Evolutionary conservation across 1,140 invertebrate genomes (phyloP), one percentile per base, ranked within the genome.

Genomic region (Lerema accius): DNA sequence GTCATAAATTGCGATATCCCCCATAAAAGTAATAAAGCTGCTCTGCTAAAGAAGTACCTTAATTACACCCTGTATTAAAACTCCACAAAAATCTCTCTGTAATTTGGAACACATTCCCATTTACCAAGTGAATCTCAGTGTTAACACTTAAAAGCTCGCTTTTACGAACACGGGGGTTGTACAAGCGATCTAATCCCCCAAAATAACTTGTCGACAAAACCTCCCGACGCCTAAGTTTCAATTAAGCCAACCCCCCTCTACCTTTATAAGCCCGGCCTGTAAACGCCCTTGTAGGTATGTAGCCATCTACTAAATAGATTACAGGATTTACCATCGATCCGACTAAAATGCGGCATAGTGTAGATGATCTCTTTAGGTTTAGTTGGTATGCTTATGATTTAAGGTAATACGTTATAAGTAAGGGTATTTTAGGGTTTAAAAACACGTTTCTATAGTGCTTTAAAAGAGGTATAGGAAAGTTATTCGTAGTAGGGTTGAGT

Each of bases 171-270:
- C 49, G 56, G 59, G 65, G 65, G 69, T 7, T 9, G 28, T 59
- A 69, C 65, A 73, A 76, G 75, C 63, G 78, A 63, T 67, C 60
- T 84, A 84, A 84, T 82, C 76, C 73, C 66, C 69, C 64, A 81
- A 84, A 81, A n/a, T n/a, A 64, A 64, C 62, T 64, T 64, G 62
- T 69, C 73, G 68, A 73, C 78, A 78, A 72, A 70, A 65, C 63
- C 65, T 51, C 63, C 48, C 53, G 32, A 65, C 68, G 67, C 64
- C 77, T 73, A 82, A 82, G 75, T 80, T 84, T 82, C 82, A 80
- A 84, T 84, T 81, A 82, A 80, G 71, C 73, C 70, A 59, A 73
- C 70, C 63, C 72, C 69, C 63, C 70, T 68, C 69, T 72, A 69
- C 65, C 69, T 71, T 60, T 69, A 64, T 76, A 78, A 78, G 76